phyloP scores from a whole-genome alignment of 2,113 vertebrate species.

The Leptobrachium leishanense region DNA sequence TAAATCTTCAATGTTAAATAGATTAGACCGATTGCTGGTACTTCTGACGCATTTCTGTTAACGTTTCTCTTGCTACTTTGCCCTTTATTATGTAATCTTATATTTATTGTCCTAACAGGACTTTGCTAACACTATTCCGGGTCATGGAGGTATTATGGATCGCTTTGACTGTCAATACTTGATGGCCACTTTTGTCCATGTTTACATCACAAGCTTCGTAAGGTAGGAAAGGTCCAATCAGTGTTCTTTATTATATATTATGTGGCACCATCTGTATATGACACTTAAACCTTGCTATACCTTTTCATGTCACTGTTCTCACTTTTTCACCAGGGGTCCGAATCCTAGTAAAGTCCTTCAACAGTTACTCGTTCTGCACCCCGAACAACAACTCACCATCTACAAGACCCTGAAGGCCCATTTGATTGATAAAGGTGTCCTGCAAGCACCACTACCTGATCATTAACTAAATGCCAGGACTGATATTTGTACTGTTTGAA shows the following conservation, averaged over 20 bases:
- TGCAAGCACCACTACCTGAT: constrained; percentile 66
- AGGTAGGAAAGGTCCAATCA: constrained; percentile 67
- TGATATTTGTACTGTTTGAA: not conserved
- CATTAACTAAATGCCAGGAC: not conserved
- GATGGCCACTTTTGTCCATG: constrained; percentile 98
- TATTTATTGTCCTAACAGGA: constrained; percentile 69
- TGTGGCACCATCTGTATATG: too few relatives aligned
- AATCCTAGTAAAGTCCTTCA: constrained; percentile 94
- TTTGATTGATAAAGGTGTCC: constrained; percentile 80
- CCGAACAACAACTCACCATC: constrained; percentile 87
- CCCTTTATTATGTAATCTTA: too few relatives aligned
- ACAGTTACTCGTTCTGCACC: constrained; percentile 88
- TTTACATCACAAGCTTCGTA: constrained; percentile 96
- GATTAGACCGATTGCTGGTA: too few relatives aligned
- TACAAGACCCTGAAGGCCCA: constrained; percentile 85
- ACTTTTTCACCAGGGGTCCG: constrained; percentile 76
- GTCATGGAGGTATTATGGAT: constrained; percentile 97
- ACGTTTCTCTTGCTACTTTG: too few relatives aligned
- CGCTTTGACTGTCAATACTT: constrained; percentile 97
- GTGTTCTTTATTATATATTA: not conserved
- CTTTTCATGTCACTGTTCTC: not conserved
- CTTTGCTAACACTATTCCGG: constrained; percentile 95
- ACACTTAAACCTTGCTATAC: not conserved
- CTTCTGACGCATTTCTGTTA: too few relatives aligned
- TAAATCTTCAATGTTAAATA: too few relatives aligned